Conservation (phyloP, 2,888 invertebrate species). For the Chaitophorus viminalis region DNA sequence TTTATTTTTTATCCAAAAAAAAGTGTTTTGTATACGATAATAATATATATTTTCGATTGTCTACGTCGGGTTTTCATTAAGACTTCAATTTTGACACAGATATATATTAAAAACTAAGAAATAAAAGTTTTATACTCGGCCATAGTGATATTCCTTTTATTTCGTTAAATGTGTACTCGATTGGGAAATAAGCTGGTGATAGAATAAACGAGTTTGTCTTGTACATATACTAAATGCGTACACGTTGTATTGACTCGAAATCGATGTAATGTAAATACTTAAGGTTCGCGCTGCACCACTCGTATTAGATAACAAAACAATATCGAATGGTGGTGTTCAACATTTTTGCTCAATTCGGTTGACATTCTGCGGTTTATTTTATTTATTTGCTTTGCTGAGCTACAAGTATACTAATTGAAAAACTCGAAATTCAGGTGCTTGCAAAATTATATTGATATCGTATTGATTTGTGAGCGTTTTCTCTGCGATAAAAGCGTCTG, state of each 20-base stretch:
- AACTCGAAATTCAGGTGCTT: conserved; percentile 9
- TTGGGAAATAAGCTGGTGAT: neutral
- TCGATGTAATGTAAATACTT: neutral
- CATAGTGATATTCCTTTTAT: neutral
- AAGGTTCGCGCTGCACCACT: neutral
- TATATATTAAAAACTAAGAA: too few relatives aligned
- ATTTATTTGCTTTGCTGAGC: neutral
- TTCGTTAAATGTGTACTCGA: neutral
- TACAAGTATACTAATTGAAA: neutral
- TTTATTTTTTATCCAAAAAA: too few relatives aligned
- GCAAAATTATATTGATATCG: neutral
- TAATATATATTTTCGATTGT: too few relatives aligned
- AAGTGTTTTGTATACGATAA: too few relatives aligned
- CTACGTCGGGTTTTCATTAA: too few relatives aligned
- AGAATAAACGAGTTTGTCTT: neutral
- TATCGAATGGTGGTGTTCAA: neutral
- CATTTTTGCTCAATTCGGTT: neutral
- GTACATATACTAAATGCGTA: neutral
- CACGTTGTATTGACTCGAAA: neutral
- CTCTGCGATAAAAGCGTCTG: neutral
- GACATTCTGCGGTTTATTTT: neutral
- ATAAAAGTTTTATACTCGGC: too few relatives aligned
- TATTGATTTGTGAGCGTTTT: conserved; percentile 4
- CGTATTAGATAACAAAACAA: neutral
- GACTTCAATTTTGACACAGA: too few relatives aligned